These are phyloP conservation scores for Neodiprion lecontei DNA, from an alignment of 1,140 invertebrate species.

Conservation along the genomic window DNA sequence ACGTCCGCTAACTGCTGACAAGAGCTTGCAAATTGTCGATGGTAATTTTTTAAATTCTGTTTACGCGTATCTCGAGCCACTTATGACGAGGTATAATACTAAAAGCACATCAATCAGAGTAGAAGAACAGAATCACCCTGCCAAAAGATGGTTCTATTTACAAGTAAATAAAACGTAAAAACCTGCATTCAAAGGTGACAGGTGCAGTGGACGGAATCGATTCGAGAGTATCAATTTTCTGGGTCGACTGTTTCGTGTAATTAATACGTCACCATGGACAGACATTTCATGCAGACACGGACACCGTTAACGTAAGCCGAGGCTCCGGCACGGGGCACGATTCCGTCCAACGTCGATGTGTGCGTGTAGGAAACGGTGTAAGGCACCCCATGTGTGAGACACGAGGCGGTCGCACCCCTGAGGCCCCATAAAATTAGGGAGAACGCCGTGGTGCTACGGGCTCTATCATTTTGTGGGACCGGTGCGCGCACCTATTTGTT, in stretches of 20 bases:
- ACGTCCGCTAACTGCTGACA: too few species aligned
- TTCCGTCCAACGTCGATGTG: not conserved
- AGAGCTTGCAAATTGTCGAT: too few species aligned
- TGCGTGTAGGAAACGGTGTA: not conserved
- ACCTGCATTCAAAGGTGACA: conserved; percentile 25
- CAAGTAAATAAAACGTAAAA: conserved; percentile 12
- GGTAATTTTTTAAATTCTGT: too few species aligned
- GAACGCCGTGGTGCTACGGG: not conserved
- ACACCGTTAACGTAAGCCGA: not conserved
- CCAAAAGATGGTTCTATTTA: too few species aligned
- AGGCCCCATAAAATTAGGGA: not conserved
- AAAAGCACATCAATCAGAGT: too few species aligned
- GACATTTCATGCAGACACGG: conserved; percentile 11
- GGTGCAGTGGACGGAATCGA: conserved; percentile 26
- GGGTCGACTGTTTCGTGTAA: conserved; percentile 39
- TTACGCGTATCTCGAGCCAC: too few species aligned
- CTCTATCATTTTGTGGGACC: not conserved
- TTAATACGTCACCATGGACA: conserved; percentile 44
- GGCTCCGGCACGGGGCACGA: not conserved
- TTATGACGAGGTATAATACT: too few species aligned
- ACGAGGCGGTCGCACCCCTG: not conserved
- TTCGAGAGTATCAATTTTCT: conserved; percentile 43
- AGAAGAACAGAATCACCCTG: too few species aligned
- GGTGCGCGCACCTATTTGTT: not conserved
- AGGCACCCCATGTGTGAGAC: not conserved